Base-by-base conservation (phyloP, 2,797 vertebrate species). In the Eupleurogrammus muticus region DNA sequence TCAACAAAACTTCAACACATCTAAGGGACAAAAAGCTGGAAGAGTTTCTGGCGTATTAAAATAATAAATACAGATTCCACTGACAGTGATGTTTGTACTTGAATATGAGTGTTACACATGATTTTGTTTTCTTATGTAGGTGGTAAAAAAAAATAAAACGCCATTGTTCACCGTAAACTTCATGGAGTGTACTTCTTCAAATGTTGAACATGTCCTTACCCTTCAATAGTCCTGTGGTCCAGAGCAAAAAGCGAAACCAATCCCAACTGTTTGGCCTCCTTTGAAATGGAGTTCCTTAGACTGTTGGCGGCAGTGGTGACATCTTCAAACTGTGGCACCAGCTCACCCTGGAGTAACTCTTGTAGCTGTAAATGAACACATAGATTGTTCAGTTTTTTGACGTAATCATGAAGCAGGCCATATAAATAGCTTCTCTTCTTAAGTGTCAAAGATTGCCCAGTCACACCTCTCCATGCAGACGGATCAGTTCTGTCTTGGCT, bases 271-370 rank as follows among this genome's bases (percentile, higher is more conserved):
- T 75, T 90, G 38, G 87, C 82, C 63, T 94, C 94, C 51, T 93
- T 94, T 53, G 91, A 92, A 58, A 95, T 80, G 0, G 73, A 71
- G 75, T 94, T 93, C n/a, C 90, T 91, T 3, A 94, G 88, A 49
- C 23, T 70, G 55, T 32, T 80, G 1, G 92, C 87, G 51, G 89
- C 90, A 19, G 61, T 36, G 44, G 67, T 59, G 61, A 94, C 80
- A 0, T 81, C 76, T 1, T 80, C 79, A 64, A 94, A 92, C 57
- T 85, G 89, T 23, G 90, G 90, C 38, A 76, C 50, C 61, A 96
- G 74, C 63, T 85, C 83, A 23, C 42, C 78, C 53, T 82, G 74
- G 5, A 94, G 52, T 38, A 92, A 94, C 53, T 87, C 84, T 55
- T 86, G 85, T 49, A 94, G 76, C 95, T 96, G 46, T 63, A 75